Base-by-base conservation (phyloP, 2,888 invertebrate genomes). In the Platerodrilus igneus region DNA sequence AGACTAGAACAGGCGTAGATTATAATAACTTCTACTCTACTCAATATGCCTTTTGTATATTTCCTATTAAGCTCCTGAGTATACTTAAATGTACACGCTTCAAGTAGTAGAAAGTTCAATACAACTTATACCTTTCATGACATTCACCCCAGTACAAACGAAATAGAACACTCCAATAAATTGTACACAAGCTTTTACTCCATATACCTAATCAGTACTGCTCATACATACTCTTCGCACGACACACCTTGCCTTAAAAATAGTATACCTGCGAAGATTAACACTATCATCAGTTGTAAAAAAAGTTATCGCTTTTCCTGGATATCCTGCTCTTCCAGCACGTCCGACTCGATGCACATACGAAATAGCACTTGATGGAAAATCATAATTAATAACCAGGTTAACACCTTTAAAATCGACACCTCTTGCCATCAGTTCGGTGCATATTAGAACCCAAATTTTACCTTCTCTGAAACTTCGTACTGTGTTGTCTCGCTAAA, bases 311-410 rank as follows among this genome's bases (percentile, higher is more conserved):
- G 97, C 93, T 58, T 78, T 80, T 1, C 97, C 97, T 27, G 67
- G 76, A 43, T 86, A 78, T 0, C 96, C 96, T 2, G 96, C 97
- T 48, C 97, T 76, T 0, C 97, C 97, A 0, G 96, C 94, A 32
- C 97, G 77, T 14, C 92, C 91, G 66, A 75, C 66, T 44, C 93
- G 77, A 70, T 94, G 95, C 56, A 95, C 84, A 59, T 95, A 95
- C 0, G 90, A 82, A 55, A 93, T 88, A 39, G 85, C 82, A 1
- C 86, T 83, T 0, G 86, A 83, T 10, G 97, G 97, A 67, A 97
- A 92, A 72, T 99, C 97, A 64, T 94, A 99, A 73, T 99, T 99
- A 50, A 99, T 76, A 17, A 99, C 95, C 16, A 97, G 74, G 72
- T 92, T 94, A 28, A 99, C 92, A 2, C 43, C 47, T 15, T 43